A percentile compares a stretch with the other conserved stretches of the same genome.
Evolutionary conservation across 2,888 invertebrate genomes (phyloP).

Genomic region (Tuta absoluta): DNA sequence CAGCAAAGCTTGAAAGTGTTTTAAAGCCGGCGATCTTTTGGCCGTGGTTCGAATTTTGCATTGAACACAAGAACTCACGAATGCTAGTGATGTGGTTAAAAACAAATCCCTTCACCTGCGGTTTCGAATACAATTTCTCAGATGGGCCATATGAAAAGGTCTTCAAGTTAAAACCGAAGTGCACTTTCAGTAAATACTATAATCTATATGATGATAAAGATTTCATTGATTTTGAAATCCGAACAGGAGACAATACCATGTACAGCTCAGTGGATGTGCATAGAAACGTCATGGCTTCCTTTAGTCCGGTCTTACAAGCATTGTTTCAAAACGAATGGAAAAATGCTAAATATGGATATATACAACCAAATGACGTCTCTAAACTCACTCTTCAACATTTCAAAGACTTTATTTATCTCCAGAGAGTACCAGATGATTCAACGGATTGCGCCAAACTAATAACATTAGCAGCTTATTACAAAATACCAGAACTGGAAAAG

Average conservation of each 20-base stretch:
- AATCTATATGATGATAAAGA: slow-evolving; percentile 1
- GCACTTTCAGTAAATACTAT: not conserved
- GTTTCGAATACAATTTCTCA: not conserved
- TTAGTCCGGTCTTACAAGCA: not conserved
- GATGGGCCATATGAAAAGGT: not conserved
- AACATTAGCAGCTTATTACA: not conserved
- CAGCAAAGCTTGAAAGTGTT: not conserved
- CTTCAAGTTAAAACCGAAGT: not conserved
- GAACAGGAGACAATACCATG: not conserved
- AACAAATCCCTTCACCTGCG: no score
- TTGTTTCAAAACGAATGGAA: slow-evolving; percentile 3
- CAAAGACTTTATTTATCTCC: slow-evolving; percentile 2
- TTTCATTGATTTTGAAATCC: not conserved
- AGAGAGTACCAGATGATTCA: not conserved
- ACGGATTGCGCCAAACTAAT: not conserved
- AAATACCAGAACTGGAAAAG: not conserved
- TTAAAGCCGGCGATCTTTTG: not conserved
- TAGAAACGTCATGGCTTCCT: not conserved
- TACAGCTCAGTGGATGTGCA: not conserved
- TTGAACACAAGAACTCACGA: not conserved
- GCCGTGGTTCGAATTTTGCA: not conserved
- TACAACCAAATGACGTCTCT: not conserved
- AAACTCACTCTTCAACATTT: not conserved
- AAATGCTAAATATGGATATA: not conserved
- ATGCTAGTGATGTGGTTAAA: not conserved